Evolutionary conservation across 2,113 vertebrate species (phyloP).

Genomic region (Myrmecobius fasciatus): DNA sequence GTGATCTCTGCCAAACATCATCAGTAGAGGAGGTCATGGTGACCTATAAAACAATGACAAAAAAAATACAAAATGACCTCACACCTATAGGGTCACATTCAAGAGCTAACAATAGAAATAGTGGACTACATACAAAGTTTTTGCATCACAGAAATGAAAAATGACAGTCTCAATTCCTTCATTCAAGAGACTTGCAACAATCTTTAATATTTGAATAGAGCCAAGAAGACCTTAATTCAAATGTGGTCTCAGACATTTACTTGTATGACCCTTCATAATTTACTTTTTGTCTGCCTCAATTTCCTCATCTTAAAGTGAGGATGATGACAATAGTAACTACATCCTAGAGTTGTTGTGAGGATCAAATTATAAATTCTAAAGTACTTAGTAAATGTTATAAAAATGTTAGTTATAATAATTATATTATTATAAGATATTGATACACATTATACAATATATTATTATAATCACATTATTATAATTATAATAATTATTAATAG

Average conservation of each 20-base stretch:
- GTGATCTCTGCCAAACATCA: neutral
- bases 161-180: neutral
- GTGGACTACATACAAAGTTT: neutral
- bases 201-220: neutral
- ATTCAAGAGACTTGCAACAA: neutral
- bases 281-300: neutral
- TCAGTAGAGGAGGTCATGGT: neutral
- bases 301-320: neutral
- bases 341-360: neutral
- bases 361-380: neutral
- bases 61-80: neutral
- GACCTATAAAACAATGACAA: neutral
- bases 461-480: neutral
- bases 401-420: neutral
- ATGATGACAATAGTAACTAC: neutral
- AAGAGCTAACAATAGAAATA: neutral
- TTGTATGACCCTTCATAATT: neutral
- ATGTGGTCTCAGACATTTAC: neutral
- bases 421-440: neutral
- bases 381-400: neutral
- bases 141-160: neutral
- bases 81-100: neutral
- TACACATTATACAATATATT: too few species aligned
- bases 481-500: neutral
- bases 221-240: neutral